Base-by-base conservation (phyloP, 1,140 invertebrate genomes). In the Nasonia vitripennis region DNA sequence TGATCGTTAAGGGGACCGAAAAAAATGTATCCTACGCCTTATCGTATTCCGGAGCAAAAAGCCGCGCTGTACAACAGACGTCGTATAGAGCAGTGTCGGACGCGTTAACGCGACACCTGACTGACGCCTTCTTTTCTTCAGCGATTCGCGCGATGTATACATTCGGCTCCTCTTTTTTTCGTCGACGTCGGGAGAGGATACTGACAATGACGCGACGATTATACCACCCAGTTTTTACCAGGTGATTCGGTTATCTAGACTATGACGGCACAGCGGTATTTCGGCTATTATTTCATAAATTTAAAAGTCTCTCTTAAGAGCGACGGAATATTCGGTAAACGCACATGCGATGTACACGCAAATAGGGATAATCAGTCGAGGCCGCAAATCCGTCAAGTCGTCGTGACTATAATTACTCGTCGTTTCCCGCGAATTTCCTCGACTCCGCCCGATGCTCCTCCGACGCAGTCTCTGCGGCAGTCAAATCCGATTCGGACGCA, bases 391-490 rank as follows among this genome's bases (percentile, higher is more conserved):
- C 41, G 41, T 45, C 41, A 11, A 45, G 0, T 45, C 41, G 41
- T 45, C 7, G 41, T 10, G 14, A 77, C 79, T 78, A 85, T 78
- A 85, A 81, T 81, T 81, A 48, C 55, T 20, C 73, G 17, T 81
- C 84, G 84, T 85, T 85, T 85, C 84, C 84, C 84, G 41, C 79
- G 79, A 75, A 85, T 85, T 85, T 85, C 84, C 84, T 45, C 73
- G 48, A 23, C 78, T 31, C 78, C 68, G 14, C 45, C 27, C n/a
- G 73, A 14, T 27, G 27, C 27, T 27, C 27, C 27, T 27, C 27
- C 27, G 27, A 27, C 27, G 27, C 10, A 45, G 12, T 67, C 62
- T 6, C 62, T n/a, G 23, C 23, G 12, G 23, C 71, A 20, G 20
- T 14, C 68, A 75, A 83, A 85, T 78, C 55, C 51, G 62, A 87